Evolutionary conservation across 2,888 invertebrate genomes (phyloP), one percentile per base, ranked within the genome.

Genomic region (Eubasilissa splendida): DNA sequence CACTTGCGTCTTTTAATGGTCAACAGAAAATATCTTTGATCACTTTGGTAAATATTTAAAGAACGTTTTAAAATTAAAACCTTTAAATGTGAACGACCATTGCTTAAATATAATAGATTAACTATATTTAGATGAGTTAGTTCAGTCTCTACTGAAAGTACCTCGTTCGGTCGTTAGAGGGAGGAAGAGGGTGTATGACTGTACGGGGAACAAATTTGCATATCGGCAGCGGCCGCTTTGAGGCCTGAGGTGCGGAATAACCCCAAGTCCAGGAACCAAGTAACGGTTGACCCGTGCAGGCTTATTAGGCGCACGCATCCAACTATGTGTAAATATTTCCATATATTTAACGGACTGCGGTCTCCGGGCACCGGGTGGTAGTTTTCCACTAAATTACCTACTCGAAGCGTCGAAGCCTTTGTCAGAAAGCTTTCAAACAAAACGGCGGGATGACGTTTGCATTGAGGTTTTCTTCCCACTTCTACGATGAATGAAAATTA

Each of bases 271-370:
- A 50, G 59, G 42, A 66, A 53, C 31, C 33, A 63, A 63, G 22
- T 63, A 68, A 12, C 59, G 54, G 31, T 22, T 50, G 70, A 58
- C 58, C 78, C 31, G 60, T 14, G 52, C 53, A 59, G 71, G 71
- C 71, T 70, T 71, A 50, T 78, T 71, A 66, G 60, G 71, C 71
- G 52, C 33, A 78, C 78, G 78, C 78, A 78, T 71, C 22, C 33
- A 54, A 14, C 54, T 77, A 73, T 74, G 77, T 75, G 80, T 74
- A 77, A 81, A 81, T 81, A 81, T 81, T 81, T 81, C 80, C 80
- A 66, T 78, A 66, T 78, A 71, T 60, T 78, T 78, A 71, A 78
- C 77, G 63, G 78, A 31, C 53, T 12, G 50, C 3, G 54, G 70
- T 42, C 65, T 68, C 8, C 1, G 54, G 54, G 9, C 42, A 42